Evolutionary conservation across 2,888 invertebrate genomes (phyloP), one percentile per base, ranked within the genome.

Genomic region (Mechanitis messenoides): DNA sequence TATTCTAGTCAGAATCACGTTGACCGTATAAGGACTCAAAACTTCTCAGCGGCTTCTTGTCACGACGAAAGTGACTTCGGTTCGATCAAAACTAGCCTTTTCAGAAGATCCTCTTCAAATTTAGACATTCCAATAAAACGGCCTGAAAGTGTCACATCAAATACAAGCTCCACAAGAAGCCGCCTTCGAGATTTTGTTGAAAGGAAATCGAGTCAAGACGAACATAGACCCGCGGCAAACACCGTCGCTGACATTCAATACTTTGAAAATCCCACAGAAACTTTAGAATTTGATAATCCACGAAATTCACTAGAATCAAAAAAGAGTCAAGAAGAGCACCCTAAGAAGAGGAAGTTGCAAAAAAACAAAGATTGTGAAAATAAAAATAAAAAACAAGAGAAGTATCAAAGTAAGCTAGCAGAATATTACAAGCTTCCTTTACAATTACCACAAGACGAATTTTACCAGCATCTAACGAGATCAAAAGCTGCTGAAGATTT

Each of bases 1-100:
- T 89, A 90, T 87, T 90, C 90, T 88, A 91, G 90, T 78, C 90
- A 90, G 88, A 89, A 90, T 87, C 90, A 90, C 91, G 90, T 90
- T 80, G 90, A 91, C 89, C 90, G 90, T 78, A 91, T 90, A 82
- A 87, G 91, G 81, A 87, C 89, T 80, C 89, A 89, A 81, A 87
- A 88, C 74, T 87, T 87, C 86, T 88, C 87, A 85, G 82, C 88
- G 85, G 87, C 87, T 87, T 90, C 89, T 86, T 89, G 87, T 87
- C 85, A 88, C 78, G 88, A 89, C 84, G 90, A 89, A 78, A 76
- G 83, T 74, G 89, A 89, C 79, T 87, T 87, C 77, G 87, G 87
- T 71, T 89, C 89, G 75, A 88, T 89, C 71, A 90, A 88, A 81
- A 89, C 88, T 75, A 88, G 87, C 79, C 84, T 90, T 67, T 90